Conservation (phyloP, 2,797 vertebrate genomes). For the Neosilurus hyrtlii region DNA sequence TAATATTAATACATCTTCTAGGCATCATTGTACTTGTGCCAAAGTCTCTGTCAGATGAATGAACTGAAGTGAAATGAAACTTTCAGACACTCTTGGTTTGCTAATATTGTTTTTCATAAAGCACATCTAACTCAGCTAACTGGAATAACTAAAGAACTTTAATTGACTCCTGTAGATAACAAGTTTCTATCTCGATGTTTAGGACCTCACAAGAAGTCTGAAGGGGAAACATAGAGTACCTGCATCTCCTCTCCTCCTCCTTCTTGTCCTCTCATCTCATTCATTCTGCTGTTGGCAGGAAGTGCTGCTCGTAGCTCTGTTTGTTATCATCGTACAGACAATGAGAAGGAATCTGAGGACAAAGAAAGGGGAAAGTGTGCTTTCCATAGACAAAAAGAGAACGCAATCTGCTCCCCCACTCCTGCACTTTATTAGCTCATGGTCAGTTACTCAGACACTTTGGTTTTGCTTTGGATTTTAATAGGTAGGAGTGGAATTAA, state of each 20-base stretch:
- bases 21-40: neutral
- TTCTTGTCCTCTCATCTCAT: neutral
- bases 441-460: neutral
- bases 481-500: neutral
- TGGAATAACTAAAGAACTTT: neutral
- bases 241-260: constrained; percentile 21
- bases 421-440: neutral
- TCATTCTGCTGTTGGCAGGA: constrained; percentile 34
- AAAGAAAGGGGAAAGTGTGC: constrained; percentile 65
- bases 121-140: neutral
- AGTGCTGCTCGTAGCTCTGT: constrained; percentile 55
- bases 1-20: neutral
- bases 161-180: neutral
- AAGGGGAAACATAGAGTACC: constrained; percentile 3
- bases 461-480: constrained; percentile 21
- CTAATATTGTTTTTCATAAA: neutral
- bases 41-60: neutral
- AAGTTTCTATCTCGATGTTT: neutral
- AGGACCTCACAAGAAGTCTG: constrained; percentile 35
- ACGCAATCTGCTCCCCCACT: constrained; percentile 30
- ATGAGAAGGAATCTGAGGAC: constrained; percentile 70
- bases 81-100: neutral
- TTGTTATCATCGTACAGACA: constrained; percentile 70
- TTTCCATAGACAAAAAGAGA: constrained; percentile 37
- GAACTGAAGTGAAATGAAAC: neutral